Percentiles rank a stretch among this genome's conserved stretches.
phyloP scores from a whole-genome alignment of 2,888 invertebrate genomes.

The Limnephilus auricula region DNA sequence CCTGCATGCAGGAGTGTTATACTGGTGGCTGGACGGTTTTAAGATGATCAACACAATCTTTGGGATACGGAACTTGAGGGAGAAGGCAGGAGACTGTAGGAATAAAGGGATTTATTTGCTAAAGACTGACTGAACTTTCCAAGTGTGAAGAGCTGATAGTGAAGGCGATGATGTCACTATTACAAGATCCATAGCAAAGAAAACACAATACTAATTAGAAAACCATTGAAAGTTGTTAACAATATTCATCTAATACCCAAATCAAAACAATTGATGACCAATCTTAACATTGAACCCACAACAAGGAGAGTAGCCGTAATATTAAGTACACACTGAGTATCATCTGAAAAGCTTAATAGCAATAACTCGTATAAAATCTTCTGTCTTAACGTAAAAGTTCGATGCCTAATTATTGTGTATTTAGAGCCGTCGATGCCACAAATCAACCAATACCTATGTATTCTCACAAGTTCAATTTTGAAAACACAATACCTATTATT shows the following conservation, averaged over 20 bases:
- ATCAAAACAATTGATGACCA: neutral
- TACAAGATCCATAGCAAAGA: too few species aligned
- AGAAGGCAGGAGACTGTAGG: neutral
- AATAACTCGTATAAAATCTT: neutral
- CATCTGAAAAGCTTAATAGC: too few species aligned
- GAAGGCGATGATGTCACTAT: too few species aligned
- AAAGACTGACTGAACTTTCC: too few species aligned
- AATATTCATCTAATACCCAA: neutral
- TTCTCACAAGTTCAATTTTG: neutral
- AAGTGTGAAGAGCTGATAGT: too few species aligned
- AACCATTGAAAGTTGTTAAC: neutral
- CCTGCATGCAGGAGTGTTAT: neutral
- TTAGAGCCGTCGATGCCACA: neutral
- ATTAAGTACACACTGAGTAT: too few species aligned
- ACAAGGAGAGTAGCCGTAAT: neutral
- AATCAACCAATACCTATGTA: neutral
- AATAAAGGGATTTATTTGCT: neutral
- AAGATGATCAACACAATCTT: too few species aligned
- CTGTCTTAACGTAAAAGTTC: neutral
- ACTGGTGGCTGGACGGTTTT: too few species aligned
- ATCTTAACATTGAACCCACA: neutral
- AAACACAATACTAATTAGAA: too few species aligned
- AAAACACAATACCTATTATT: constrained; percentile 43
- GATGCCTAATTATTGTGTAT: neutral
- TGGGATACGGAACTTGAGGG: neutral